Percentiles rank a stretch among this genome's conserved stretches.
These are phyloP conservation scores for Cyphomyrmex costatus DNA, from an alignment of 1,140 invertebrate species.

Conservation along the genomic window DNA sequence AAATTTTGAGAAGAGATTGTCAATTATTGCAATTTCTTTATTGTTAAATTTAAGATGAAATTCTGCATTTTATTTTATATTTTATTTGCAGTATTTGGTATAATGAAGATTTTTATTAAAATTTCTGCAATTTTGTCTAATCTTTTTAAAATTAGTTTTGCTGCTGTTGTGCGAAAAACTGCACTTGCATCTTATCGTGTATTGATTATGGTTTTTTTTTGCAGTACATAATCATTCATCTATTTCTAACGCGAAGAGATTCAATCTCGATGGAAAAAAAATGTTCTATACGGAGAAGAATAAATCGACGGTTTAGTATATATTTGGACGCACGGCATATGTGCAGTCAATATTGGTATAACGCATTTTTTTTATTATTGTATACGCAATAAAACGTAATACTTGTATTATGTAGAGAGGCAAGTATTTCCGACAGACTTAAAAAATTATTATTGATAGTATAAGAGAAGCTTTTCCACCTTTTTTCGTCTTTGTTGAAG, in stretches of 20 bases:
- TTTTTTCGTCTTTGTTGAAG: background rate
- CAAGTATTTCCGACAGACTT: background rate
- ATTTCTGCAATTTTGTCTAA: background rate
- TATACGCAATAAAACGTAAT: constrained; percentile 3
- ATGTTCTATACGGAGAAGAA: background rate
- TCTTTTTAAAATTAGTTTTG: background rate
- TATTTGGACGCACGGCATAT: background rate
- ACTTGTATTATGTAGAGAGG: background rate
- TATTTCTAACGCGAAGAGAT: constrained; percentile 25
- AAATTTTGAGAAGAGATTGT: background rate
- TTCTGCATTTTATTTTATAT: background rate
- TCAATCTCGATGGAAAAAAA: constrained; percentile 36
- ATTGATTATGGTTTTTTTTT: constrained; percentile 25
- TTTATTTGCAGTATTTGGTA: background rate
- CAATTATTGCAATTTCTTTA: background rate
- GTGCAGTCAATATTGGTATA: background rate
- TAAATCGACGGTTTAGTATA: constrained; percentile 3
- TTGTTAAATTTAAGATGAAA: background rate
- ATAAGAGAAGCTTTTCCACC: constrained; percentile 19
- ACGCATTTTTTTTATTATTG: background rate
- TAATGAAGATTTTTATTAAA: background rate
- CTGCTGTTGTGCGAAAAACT: background rate
- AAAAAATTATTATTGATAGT: constrained; percentile 39
- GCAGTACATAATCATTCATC: background rate
- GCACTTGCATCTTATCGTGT: background rate